Conservation (phyloP, 1,140 invertebrate species). For the Neodiprion lecontei region DNA sequence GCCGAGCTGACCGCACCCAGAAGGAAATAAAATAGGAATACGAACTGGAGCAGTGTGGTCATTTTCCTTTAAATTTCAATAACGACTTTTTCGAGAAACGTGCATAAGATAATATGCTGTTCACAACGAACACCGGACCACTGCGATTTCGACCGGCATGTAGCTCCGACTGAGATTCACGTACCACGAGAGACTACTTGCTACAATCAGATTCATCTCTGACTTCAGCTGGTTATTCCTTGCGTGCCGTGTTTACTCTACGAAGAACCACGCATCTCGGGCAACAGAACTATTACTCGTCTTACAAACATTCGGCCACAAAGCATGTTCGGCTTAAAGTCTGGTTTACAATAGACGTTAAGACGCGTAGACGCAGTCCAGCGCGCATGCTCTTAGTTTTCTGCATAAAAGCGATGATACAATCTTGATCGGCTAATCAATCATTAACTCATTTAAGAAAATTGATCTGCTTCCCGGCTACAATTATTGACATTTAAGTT, state of each 20-base stretch:
- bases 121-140: not conserved
- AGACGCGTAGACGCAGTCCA: too few relatives aligned
- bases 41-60: not conserved
- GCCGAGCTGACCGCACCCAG: conserved; percentile 1
- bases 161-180: conserved; percentile 3
- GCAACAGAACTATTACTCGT: not conserved
- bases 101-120: not conserved
- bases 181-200: not conserved
- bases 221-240: not conserved
- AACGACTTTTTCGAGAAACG: not conserved
- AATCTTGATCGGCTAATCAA: too few relatives aligned
- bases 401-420: too few relatives aligned
- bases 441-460: too few relatives aligned
- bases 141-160: not conserved
- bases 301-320: not conserved
- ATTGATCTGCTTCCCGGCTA: too few relatives aligned
- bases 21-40: not conserved
- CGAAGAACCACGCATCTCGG: not conserved
- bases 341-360: too few relatives aligned
- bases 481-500: too few relatives aligned
- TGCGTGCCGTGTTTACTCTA: not conserved
- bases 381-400: too few relatives aligned
- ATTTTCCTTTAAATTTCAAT: not conserved
- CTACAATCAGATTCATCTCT: not conserved
- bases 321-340: too few relatives aligned